These are phyloP conservation scores for Tadarida brasiliensis DNA, from an alignment of 2,797 vertebrate genomes.

Conservation along the genomic window DNA sequence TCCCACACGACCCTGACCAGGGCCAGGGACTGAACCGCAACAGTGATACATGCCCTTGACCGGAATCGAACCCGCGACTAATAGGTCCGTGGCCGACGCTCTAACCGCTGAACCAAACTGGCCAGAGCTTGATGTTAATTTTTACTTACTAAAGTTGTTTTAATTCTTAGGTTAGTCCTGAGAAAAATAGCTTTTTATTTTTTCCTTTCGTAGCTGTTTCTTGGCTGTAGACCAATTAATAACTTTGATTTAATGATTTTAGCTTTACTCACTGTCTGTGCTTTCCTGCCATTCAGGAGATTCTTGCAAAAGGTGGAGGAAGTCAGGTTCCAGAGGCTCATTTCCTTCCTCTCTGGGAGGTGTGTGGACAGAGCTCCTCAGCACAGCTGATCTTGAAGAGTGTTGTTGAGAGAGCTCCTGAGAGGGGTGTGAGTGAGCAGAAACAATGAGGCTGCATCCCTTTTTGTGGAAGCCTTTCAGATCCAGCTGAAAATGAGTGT, in stretches of 20 bases:
- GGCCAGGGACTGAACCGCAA: no score
- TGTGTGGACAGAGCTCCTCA: neutral
- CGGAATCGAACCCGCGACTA: no score
- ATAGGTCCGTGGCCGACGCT: no score
- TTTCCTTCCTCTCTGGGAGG: neutral
- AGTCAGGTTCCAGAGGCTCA: neutral
- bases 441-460: neutral
- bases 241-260: constrained; percentile 15
- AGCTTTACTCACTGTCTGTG: neutral
- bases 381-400: neutral
- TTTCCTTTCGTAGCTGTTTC: neutral
- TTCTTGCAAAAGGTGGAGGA: constrained; percentile 16
- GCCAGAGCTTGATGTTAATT: no score
- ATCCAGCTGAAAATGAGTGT: constrained; percentile 40
- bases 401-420: neutral
- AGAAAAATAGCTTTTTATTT: neutral
- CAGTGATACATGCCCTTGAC: no score
- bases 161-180: constrained; percentile 41
- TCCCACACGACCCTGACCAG: no score
- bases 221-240: constrained; percentile 27
- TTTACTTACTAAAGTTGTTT: neutral
- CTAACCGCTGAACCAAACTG: no score
- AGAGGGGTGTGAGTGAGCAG: neutral
- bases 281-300: constrained; percentile 25
- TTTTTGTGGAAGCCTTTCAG: constrained; percentile 20